These are phyloP conservation scores for Drosophila obscura DNA, from an alignment of 1,140 invertebrate genomes.

Conservation along the genomic window DNA sequence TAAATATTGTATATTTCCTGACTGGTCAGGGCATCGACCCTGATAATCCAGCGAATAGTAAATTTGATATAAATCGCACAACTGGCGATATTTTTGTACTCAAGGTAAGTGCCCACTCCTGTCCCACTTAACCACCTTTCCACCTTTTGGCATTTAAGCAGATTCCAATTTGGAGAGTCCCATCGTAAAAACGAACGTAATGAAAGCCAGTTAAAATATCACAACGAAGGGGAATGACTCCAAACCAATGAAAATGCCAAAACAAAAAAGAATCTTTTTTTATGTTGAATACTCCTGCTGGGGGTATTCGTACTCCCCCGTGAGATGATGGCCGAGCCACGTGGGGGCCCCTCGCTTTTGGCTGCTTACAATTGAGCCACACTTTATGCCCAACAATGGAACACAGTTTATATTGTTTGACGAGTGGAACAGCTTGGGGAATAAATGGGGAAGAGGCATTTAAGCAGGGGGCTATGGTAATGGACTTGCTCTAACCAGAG, in stretches of 20 bases:
- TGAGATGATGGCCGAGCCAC: conserved; percentile 21
- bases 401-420: conserved; percentile 66
- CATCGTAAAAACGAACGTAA: conserved; percentile 37
- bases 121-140: no score
- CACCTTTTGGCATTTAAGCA: conserved; percentile 19
- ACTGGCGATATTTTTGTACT: conserved; percentile 88
- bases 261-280: conserved; percentile 28
- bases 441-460: conserved; percentile 12
- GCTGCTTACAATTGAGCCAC: conserved; percentile 67
- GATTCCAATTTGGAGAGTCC: conserved; percentile 28
- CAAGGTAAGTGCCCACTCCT: conserved; percentile 84
- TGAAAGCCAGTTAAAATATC: conserved; percentile 64
- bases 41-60: conserved; percentile 87
- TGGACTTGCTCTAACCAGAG: neutral
- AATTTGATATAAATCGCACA: conserved; percentile 88
- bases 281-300: conserved; percentile 12
- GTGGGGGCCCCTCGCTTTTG: conserved; percentile 26
- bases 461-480: neutral
- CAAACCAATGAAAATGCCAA: conserved; percentile 15
- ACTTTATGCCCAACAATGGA: conserved; percentile 62
- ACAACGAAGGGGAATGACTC: neutral
- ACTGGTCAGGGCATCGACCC: conserved; percentile 89
- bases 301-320: conserved; percentile 5
- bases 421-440: conserved; percentile 32
- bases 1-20: conserved; percentile 89